A percentile compares a stretch with the other conserved stretches of the same genome.
phyloP scores from a whole-genome alignment of 2,888 invertebrate genomes.

The Eupithecia subfuscata region DNA sequence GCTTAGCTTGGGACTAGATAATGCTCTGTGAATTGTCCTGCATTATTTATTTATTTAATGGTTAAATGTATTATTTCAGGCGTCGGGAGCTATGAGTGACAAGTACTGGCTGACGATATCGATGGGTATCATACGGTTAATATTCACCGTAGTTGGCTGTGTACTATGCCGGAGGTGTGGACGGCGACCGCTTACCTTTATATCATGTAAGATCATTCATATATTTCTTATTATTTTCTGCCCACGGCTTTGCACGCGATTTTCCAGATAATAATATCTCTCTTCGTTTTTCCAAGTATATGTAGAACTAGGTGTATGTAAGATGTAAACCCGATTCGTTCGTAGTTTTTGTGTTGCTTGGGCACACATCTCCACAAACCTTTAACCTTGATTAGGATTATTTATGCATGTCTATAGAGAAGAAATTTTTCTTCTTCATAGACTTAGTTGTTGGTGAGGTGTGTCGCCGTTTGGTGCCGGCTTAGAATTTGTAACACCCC shows the following conservation, averaged over 20 bases:
- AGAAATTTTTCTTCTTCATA: too few relatives aligned
- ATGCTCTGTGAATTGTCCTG: too few relatives aligned
- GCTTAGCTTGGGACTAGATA: too few relatives aligned
- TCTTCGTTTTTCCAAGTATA: background rate
- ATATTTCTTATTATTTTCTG: background rate
- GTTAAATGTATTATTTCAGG: conserved; percentile 57
- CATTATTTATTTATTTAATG: too few relatives aligned
- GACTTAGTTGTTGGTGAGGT: background rate
- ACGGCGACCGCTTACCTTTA: conserved; percentile 85
- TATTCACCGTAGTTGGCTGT: conserved; percentile 86
- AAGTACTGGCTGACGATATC: conserved; percentile 85
- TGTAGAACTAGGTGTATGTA: background rate
- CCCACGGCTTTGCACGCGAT: background rate
- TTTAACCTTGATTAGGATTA: background rate
- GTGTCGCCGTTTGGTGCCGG: too few relatives aligned
- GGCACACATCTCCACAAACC: background rate
- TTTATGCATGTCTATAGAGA: too few relatives aligned
- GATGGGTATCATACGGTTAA: conserved; percentile 83
- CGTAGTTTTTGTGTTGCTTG: background rate
- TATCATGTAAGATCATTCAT: conserved; percentile 78
- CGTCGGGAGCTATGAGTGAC: conserved; percentile 83
- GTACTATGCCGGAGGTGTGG: conserved; percentile 85
- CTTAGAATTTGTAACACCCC: too few relatives aligned
- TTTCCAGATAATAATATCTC: background rate
- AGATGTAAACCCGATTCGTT: background rate